Conservation (phyloP, 2,797 vertebrate genomes). For the Psittacula echo region DNA sequence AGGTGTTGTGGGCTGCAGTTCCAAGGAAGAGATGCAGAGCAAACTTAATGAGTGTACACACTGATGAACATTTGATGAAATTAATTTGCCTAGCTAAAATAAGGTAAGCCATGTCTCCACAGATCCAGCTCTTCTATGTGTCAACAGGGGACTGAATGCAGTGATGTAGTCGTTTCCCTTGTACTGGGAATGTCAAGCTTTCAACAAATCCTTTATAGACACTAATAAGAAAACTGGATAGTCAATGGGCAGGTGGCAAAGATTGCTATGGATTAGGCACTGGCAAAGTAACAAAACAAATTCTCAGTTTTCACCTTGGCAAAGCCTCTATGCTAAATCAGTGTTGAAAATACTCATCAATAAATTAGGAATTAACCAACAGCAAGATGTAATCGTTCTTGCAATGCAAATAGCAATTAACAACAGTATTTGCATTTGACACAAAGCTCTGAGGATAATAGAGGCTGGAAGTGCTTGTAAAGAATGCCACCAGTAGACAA, state of each 20-base stretch:
- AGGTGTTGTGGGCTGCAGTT: neutral
- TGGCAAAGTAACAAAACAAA: constrained; percentile 26
- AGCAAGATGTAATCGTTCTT: neutral
- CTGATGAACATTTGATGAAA: neutral
- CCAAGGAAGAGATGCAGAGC: neutral
- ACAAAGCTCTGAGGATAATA: constrained; percentile 45
- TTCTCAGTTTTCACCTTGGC: constrained; percentile 29
- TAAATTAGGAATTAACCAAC: constrained; percentile 53
- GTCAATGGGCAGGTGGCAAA: neutral
- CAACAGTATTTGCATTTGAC: constrained; percentile 48
- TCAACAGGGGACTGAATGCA: neutral
- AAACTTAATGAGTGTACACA: neutral
- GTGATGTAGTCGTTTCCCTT: neutral
- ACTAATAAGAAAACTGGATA: neutral
- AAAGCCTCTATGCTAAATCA: constrained; percentile 11
- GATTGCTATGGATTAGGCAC: neutral
- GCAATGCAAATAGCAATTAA: constrained; percentile 60
- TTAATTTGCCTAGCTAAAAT: neutral
- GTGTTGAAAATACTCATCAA: constrained; percentile 44
- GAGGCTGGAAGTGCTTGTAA: constrained; percentile 7
- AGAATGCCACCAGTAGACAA: constrained; percentile 16
- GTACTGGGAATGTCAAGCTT: neutral
- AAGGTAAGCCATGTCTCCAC: neutral
- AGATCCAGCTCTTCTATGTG: neutral
- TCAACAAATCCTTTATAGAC: neutral